Evolutionary conservation across 1,140 invertebrate species (phyloP), one percentile per base, ranked within the genome.

Genomic region (Zeugodacus cucurbitae): DNA sequence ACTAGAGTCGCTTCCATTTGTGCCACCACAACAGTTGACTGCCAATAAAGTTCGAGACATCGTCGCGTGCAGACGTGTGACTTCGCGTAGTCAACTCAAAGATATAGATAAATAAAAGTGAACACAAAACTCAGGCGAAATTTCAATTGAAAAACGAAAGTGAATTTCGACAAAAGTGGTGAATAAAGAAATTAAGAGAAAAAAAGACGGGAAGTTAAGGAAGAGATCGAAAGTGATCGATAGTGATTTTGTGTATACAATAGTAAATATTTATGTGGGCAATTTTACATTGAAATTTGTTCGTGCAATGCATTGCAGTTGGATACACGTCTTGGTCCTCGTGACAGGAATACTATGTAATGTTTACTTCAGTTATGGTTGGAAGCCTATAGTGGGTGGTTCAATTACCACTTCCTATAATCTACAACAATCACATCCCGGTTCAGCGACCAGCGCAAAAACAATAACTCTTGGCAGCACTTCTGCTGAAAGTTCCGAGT

Each of bases 371-470:
- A 32, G 88, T 57, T 67, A 59, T 59, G 90, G 90, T 37, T 93
- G 92, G 92, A 93, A 93, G 87, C 92, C 92, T 2, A 92, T 93
- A 20, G 88, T 89, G 0, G 88, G 86, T 87, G 89, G 26, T 32
- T 41, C 89, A 48, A 88, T 82, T 87, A 86, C 89, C 58, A 90
- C 91, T 70, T 87, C 90, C 22, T 93, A 91, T 87, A 92, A 90
- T 86, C 74, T 93, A 6, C 91, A 92, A 78, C 92, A 93, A 85
- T 92, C 91, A 32, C 92, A 93, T 89, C 92, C 92, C 17, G 91
- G 91, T 14, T 48, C 37, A 20, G 74, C 74, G 20, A 82, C 74
- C 2, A 82, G 74, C 74, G 74, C 74, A 7, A 82, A 82, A 82
- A 29, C 44, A 17, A 10, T 82, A 48, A 82, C 41, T 37, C 70